These are phyloP conservation scores for Aphelocoma californica DNA, from an alignment of 2,797 vertebrate genomes.

Conservation along the genomic window DNA sequence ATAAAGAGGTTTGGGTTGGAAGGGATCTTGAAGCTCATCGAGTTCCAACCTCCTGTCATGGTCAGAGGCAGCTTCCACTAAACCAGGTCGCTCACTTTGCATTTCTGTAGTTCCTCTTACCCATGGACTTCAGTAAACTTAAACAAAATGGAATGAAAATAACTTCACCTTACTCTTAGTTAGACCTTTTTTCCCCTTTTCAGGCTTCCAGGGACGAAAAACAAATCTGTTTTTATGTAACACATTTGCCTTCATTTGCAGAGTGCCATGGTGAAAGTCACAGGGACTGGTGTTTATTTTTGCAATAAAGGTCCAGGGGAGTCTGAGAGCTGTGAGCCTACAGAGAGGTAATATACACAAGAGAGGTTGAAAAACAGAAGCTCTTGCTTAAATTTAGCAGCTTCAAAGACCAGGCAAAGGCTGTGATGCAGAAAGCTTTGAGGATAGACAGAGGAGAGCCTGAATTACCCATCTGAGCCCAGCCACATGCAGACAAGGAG, in stretches of 20 bases:
- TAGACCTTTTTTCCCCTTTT: rapidly evolving
- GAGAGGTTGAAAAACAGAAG: not conserved
- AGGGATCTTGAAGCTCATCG: not conserved
- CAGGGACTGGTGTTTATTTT: not conserved
- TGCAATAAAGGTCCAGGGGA: not conserved
- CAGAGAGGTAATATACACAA: not conserved
- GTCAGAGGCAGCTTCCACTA: not conserved
- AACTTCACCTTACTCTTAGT: not conserved
- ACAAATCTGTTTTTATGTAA: not conserved
- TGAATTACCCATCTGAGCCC: not conserved
- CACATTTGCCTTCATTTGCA: not conserved
- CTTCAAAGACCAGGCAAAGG: not conserved
- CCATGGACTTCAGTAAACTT: not conserved
- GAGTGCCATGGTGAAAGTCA: not conserved
- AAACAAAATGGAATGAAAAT: not conserved
- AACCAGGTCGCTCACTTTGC: not conserved
- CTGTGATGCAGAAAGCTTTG: not conserved
- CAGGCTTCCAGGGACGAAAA: not conserved
- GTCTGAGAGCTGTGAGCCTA: not conserved
- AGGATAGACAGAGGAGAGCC: not conserved
- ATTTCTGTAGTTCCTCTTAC: not conserved
- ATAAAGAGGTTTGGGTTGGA: not conserved
- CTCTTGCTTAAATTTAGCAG: not conserved
- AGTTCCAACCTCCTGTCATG: not conserved
- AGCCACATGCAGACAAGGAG: not conserved